Conservation (phyloP, 2,797 vertebrate species). For the Rachycentron canadum region DNA sequence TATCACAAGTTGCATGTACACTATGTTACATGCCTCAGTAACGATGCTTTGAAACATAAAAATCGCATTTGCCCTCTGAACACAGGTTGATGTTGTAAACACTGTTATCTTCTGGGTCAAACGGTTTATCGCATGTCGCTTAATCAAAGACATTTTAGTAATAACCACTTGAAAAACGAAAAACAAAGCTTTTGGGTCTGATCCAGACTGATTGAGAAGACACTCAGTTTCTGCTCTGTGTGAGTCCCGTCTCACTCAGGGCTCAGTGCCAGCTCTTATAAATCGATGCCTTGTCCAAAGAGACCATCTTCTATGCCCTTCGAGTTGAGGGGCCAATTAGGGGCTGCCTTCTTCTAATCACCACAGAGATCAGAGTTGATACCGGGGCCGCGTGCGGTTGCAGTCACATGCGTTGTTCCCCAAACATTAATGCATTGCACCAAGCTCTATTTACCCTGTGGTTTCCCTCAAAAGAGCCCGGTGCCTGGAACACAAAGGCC, state of each 20-base stretch:
- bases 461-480: slow-evolving; percentile 30
- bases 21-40: slow-evolving; percentile 14
- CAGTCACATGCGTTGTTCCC: slow-evolving; percentile 61
- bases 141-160: slow-evolving; percentile 42
- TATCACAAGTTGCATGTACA: slow-evolving; percentile 52
- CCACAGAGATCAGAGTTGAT: slow-evolving; percentile 64
- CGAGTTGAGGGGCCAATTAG: slow-evolving; percentile 63
- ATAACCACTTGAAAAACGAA: slow-evolving; percentile 36
- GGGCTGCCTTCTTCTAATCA: slow-evolving; percentile 54
- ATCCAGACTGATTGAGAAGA: slow-evolving; percentile 43
- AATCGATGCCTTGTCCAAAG: slow-evolving; percentile 63
- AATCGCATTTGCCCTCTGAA: slow-evolving; percentile 18
- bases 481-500: slow-evolving; percentile 41
- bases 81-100: slow-evolving; percentile 21
- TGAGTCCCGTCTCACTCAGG: slow-evolving; percentile 25
- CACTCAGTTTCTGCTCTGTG: slow-evolving; percentile 30
- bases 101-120: slow-evolving; percentile 21
- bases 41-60: slow-evolving; percentile 7
- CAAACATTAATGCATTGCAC: slow-evolving; percentile 53
- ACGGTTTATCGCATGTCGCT: slow-evolving; percentile 25
- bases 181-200: slow-evolving; percentile 38
- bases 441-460: slow-evolving; percentile 43
- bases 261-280: slow-evolving; percentile 58
- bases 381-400: slow-evolving; percentile 20
- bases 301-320: slow-evolving; percentile 64